phyloP scores from a whole-genome alignment of 2,113 vertebrate genomes.

The Gavia stellata region DNA sequence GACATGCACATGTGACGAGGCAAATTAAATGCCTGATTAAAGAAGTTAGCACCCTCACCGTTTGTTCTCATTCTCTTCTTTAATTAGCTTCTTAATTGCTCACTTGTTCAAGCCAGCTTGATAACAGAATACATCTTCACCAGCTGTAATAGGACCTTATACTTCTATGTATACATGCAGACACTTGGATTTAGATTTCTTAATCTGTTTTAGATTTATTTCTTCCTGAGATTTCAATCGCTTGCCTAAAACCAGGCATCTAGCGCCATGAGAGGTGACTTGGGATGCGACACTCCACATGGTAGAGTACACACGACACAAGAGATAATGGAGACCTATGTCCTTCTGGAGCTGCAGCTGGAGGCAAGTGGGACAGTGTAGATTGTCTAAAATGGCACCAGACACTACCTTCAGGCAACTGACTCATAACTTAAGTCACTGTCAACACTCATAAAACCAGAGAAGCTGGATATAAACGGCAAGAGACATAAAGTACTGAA shows the following conservation, averaged over 20 bases:
- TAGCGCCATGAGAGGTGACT: neutral
- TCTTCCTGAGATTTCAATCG: neutral
- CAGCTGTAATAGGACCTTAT: neutral
- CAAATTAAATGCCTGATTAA: slow-evolving; percentile 4
- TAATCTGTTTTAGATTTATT: neutral
- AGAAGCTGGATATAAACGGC: neutral
- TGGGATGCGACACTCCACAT: neutral
- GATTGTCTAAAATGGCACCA: neutral
- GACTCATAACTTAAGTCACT: neutral
- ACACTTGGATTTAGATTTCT: neutral
- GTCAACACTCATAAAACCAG: neutral
- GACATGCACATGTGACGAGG: neutral
- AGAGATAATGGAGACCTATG: neutral
- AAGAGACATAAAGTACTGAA: neutral
- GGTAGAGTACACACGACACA: neutral
- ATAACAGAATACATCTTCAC: neutral
- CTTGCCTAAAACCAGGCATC: neutral
- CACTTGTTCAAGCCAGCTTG: neutral
- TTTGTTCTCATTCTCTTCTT: neutral
- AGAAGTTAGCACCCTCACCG: neutral
- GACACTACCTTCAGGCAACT: neutral
- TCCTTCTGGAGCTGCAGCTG: neutral
- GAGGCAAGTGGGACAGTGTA: neutral
- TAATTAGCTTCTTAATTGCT: slow-evolving; percentile 12
- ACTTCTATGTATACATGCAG: neutral